These are phyloP conservation scores for Andrena bucephala DNA, from an alignment of 2,888 invertebrate genomes.

Conservation along the genomic window DNA sequence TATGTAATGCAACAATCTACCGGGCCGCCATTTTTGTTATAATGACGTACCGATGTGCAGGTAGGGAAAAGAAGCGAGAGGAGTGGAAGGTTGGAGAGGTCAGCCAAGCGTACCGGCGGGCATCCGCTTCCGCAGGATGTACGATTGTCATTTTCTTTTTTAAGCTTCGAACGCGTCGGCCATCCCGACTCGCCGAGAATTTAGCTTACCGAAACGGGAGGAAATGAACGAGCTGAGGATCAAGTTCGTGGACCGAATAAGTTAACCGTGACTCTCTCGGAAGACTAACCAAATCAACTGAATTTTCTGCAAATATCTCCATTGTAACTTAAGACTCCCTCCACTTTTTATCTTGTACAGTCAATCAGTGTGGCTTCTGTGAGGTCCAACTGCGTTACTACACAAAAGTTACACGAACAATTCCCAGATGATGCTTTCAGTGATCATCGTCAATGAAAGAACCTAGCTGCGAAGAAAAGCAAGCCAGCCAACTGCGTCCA, in stretches of 20 bases:
- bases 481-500: too few relatives aligned
- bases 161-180: slow-evolving; percentile 49
- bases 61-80: slow-evolving; percentile 37
- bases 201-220: slow-evolving; percentile 45
- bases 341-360: too few relatives aligned
- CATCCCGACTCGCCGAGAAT: slow-evolving; percentile 32
- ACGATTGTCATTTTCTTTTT: slow-evolving; percentile 75
- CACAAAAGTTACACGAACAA: too few relatives aligned
- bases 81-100: slow-evolving; percentile 70
- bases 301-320: too few relatives aligned
- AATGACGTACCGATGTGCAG: slow-evolving; percentile 55
- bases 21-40: slow-evolving; percentile 38
- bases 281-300: too few relatives aligned
- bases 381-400: too few relatives aligned
- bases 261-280: too few relatives aligned
- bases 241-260: neutral
- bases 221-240: slow-evolving; percentile 17
- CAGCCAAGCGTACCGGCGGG: slow-evolving; percentile 78
- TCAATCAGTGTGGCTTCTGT: too few relatives aligned
- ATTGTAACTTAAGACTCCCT: too few relatives aligned
- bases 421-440: too few relatives aligned
- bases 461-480: too few relatives aligned
- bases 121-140: slow-evolving; percentile 84
- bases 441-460: too few relatives aligned
- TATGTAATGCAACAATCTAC: slow-evolving; percentile 63